These are phyloP conservation scores for Pammene aurita DNA, from an alignment of 2,888 invertebrate genomes.

Conservation along the genomic window DNA sequence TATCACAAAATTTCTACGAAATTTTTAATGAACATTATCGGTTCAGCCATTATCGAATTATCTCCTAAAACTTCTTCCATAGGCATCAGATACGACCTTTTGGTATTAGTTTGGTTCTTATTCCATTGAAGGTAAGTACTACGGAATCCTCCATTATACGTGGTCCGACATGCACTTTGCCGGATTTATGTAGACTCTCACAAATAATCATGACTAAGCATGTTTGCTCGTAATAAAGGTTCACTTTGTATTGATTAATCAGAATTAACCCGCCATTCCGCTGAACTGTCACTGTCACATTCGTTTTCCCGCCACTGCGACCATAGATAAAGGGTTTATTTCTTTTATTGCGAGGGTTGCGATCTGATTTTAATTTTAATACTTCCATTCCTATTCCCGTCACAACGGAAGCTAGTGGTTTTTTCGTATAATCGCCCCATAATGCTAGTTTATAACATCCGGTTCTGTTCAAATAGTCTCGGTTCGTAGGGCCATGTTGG, in stretches of 20 bases:
- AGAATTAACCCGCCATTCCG: slow-evolving; percentile 6
- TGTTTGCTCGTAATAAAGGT: neutral
- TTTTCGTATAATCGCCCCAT: slow-evolving; percentile 39
- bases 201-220: neutral
- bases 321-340: slow-evolving; percentile 40
- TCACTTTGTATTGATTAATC: neutral
- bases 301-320: slow-evolving; percentile 34
- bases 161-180: too few species aligned
- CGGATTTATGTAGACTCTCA: too few species aligned
- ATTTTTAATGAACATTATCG: too few species aligned
- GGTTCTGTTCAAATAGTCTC: slow-evolving; percentile 33
- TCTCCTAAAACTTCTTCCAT: too few species aligned
- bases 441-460: slow-evolving; percentile 40
- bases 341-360: slow-evolving; percentile 36
- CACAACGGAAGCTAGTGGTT: slow-evolving; percentile 39
- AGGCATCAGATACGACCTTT: too few species aligned
- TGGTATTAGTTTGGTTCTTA: too few species aligned
- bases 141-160: too few species aligned
- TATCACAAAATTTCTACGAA: too few species aligned
- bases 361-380: slow-evolving; percentile 38
- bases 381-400: slow-evolving; percentile 37
- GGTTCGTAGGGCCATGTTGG: slow-evolving; percentile 32
- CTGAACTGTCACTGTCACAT: slow-evolving; percentile 35
- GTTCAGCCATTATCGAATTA: too few species aligned
- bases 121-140: too few species aligned